Base-by-base conservation (phyloP, 2,888 invertebrate species). In the Spodoptera picta region DNA sequence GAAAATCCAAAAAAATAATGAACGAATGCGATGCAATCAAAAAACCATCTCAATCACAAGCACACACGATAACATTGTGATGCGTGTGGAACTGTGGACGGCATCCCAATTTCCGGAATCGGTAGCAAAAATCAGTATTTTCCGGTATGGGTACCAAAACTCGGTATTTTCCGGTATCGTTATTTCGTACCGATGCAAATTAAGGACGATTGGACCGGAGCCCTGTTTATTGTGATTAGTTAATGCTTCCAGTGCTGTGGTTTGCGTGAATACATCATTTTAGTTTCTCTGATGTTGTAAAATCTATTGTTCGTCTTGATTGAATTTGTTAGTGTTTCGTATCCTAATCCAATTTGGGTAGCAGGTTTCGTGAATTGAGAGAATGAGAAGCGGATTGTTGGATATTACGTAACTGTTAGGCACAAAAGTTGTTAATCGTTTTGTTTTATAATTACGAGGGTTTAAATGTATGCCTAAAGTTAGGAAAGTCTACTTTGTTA, bases 281-380 rank as follows among this genome's bases (percentile, higher is more conserved):
- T 51, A 55, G 44, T 27, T 36, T 48, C 60, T 63, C 52, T 49
- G 57, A 62, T 52, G 53, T 50, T 46, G 63, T 75, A 64, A 71
- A 81, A 83, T 83, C 70, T 76, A 79, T 81, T 82, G 79, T 81
- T 71, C 60, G 57, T 62, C 55, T 69, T 75, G 75, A 82, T 84
- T 81, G 75, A 81, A 84, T 81, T 78, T 71, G 73, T 65, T 73
- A 64, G 65, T 63, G 65, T 69, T 63, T 36, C 36, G 69, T 69
- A 58, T 46, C 55, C 51, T 60, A 60, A 70, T 51, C 47, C 57
- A 65, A 75, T 75, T 71, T 74, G 14, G 48, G 65, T 65, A 64
- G 75, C 71, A 75, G 69, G 60, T 76, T 79, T 69, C 19, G 53
- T 75, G 62, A 77, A 71, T 77, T 63, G 65, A 55, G 54, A 24